Conservation (phyloP, 2,888 invertebrate species). For the Mesorhabditis sp. region DNA sequence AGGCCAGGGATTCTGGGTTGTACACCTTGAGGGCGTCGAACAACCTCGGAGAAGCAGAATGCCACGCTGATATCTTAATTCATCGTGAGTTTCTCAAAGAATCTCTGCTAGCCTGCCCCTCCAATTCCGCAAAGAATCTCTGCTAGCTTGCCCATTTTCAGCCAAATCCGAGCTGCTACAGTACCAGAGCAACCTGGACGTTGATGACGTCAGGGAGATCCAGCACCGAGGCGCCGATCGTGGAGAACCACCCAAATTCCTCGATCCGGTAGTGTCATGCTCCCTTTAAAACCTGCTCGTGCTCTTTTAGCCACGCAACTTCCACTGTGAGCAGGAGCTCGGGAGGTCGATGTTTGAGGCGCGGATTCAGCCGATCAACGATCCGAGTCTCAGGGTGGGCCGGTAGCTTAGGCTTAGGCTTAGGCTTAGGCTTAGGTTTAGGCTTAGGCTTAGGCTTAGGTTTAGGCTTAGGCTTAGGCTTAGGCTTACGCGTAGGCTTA, state of each 20-base stretch:
- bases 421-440: background rate
- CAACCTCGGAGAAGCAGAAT: constrained; percentile 91
- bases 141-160: constrained; percentile 12
- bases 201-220: constrained; percentile 54
- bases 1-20: constrained; percentile 78
- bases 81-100: constrained; percentile 24
- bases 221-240: constrained; percentile 34
- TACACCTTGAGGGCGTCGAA: constrained; percentile 90
- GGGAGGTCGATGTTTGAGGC: constrained; percentile 91
- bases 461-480: background rate
- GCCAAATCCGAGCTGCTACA: constrained; percentile 32
- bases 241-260: constrained; percentile 42
- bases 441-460: background rate
- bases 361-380: constrained; percentile 85
- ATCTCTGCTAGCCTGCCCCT: no score
- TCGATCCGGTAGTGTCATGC: constrained; percentile 16
- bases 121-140: constrained; percentile 7
- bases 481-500: background rate
- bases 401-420: background rate
- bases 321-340: constrained; percentile 61
- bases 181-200: constrained; percentile 42
- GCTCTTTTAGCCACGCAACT: constrained; percentile 11
- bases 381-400: constrained; percentile 75
- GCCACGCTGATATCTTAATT: constrained; percentile 61
- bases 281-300: background rate